Evolutionary conservation across 2,888 invertebrate species (phyloP), one percentile per base, ranked within the genome.

Genomic region (Byasa hedistus): DNA sequence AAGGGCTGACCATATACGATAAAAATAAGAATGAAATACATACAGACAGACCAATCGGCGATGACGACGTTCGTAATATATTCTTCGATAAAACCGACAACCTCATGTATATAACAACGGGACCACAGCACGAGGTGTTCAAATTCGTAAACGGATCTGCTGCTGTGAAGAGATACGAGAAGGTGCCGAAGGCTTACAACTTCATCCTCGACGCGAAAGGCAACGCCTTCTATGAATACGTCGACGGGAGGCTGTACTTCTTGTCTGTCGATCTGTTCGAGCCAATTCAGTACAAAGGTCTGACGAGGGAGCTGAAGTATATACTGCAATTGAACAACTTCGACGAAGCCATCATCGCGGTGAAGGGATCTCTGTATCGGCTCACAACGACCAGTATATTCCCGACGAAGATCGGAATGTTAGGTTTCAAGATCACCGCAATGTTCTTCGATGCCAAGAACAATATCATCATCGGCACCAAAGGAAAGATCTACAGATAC

Each of bases 401-500:
- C 69, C 91, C 91, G 0, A 74, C 76, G 0, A 91, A 89, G 74
- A 84, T 91, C 39, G 89, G 84, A 2, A 84, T 89, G 39, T 70
- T 91, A 0, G 89, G 88, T 0, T 90, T 84, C 58, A 90, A 88
- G 77, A 91, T 91, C 0, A 91, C 91, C 0, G 91, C 86, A 0
- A 75, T 91, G 75, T 80, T 83, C 0, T 91, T 86, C 66, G 91
- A 91, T 72, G 69, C 75, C 51, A 89, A 83, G 66, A 89, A 87
- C 70, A 89, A 89, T 71, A 86, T 91, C 10, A 69, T 91, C 0
- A 78, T 91, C 17, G 91, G 91, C 0, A 90, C 90, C 2, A 90
- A 89, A 78, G 91, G 90, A 0, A 91, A 91, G 74, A 86, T 91
- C 8, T 91, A 90, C 61, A 84, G 84, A 69, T 91, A 86, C 59